phyloP scores from a whole-genome alignment of 1,140 invertebrate species.

The Chironomus tepperi region DNA sequence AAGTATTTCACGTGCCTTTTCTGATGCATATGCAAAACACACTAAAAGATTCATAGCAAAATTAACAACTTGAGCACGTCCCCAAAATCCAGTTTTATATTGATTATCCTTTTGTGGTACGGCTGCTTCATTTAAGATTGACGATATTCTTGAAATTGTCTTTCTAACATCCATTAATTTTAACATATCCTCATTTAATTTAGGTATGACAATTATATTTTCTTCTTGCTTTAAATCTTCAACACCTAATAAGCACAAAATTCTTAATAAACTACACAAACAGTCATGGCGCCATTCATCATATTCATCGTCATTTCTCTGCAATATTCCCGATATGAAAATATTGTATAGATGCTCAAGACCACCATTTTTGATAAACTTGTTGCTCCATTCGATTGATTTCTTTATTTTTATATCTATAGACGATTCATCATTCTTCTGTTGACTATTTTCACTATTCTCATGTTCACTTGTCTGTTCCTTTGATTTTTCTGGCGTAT shows the following conservation, averaged over 20 bases:
- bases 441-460: slow-evolving; percentile 31
- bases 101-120: slow-evolving; percentile 52
- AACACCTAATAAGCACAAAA: slow-evolving; percentile 74
- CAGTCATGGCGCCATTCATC: slow-evolving; percentile 93
- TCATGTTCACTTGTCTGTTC: slow-evolving; percentile 29
- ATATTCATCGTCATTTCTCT: slow-evolving; percentile 56
- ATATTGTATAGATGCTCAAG: slow-evolving; percentile 82
- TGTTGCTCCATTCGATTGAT: slow-evolving; percentile 53
- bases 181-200: slow-evolving; percentile 62
- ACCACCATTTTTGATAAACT: slow-evolving; percentile 80
- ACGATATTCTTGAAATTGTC: slow-evolving; percentile 72
- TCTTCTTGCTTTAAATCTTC: slow-evolving; percentile 49
- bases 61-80: slow-evolving; percentile 73
- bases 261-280: slow-evolving; percentile 67
- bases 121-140: slow-evolving; percentile 78
- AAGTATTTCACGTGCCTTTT: slow-evolving; percentile 51
- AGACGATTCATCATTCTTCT: slow-evolving; percentile 35
- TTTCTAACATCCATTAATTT: slow-evolving; percentile 73
- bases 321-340: slow-evolving; percentile 72
- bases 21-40: slow-evolving; percentile 72
- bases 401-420: slow-evolving; percentile 25
- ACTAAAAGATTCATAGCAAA: slow-evolving; percentile 73
- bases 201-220: slow-evolving; percentile 52
- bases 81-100: slow-evolving; percentile 82
- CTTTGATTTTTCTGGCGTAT: slow-evolving; percentile 28